Evolutionary conservation across 2,113 vertebrate genomes (phyloP).

Genomic region (Cyprinus carpio): DNA sequence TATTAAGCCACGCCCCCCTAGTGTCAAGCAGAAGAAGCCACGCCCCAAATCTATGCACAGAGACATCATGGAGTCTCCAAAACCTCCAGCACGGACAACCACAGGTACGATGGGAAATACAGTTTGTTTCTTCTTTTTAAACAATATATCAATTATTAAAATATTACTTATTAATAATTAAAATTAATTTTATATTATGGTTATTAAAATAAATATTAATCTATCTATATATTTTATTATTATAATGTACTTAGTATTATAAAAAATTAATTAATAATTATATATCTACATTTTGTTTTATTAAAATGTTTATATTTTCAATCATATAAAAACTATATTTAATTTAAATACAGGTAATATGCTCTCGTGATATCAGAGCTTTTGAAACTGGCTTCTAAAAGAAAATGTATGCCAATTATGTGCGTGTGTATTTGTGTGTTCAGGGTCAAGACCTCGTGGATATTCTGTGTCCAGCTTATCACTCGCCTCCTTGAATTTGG

Average conservation of each 20-base stretch:
- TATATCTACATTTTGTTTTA: too few relatives aligned
- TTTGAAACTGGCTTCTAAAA: too few relatives aligned
- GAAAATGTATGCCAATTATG: background rate
- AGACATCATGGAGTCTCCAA: slow-evolving; percentile 85
- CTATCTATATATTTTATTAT: too few relatives aligned
- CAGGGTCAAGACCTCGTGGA: slow-evolving; percentile 82
- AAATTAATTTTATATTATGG: too few relatives aligned
- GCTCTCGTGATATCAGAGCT: too few relatives aligned
- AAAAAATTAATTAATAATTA: too few relatives aligned
- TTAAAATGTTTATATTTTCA: too few relatives aligned
- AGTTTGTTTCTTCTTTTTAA: background rate
- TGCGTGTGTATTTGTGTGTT: slow-evolving; percentile 42
- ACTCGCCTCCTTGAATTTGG: slow-evolving; percentile 91
- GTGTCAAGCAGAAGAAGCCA: slow-evolving; percentile 86
- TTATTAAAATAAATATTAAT: too few relatives aligned
- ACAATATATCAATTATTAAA: background rate
- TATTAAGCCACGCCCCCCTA: slow-evolving; percentile 85
- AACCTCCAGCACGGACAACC: slow-evolving; percentile 79
- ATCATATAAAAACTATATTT: too few relatives aligned
- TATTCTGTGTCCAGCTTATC: slow-evolving; percentile 93
- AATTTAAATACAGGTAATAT: too few relatives aligned
- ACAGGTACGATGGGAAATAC: slow-evolving; percentile 74
- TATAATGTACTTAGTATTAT: too few relatives aligned
- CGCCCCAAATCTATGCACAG: slow-evolving; percentile 96
- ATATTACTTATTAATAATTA: background rate